phyloP scores from a whole-genome alignment of 2,888 invertebrate genomes.

The Leptothorax acervorum region DNA sequence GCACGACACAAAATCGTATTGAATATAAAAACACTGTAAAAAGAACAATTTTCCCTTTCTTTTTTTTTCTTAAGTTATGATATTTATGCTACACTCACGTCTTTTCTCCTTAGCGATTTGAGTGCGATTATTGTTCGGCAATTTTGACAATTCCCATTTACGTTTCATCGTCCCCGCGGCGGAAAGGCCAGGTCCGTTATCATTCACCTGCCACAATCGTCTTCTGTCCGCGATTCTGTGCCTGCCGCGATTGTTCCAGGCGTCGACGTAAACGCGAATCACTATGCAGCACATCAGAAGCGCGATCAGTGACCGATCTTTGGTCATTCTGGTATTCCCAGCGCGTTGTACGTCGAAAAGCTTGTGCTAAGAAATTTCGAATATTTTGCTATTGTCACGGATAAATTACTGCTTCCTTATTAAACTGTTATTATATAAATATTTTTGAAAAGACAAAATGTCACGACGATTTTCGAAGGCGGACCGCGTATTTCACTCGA shows the following conservation, averaged over 20 bases:
- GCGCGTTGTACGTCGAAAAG: neutral
- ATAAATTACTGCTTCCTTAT: conserved; percentile 3
- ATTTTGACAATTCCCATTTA: conserved; percentile 39
- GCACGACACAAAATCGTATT: neutral
- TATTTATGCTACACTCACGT: conserved; percentile 56
- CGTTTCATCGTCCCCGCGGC: neutral
- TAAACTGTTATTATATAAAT: neutral
- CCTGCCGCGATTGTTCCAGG: conserved; percentile 61
- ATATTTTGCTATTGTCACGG: neutral
- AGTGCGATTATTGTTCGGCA: conserved; percentile 31
- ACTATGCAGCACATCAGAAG: conserved; percentile 46
- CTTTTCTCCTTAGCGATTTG: conserved; percentile 63
- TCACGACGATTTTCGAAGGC: neutral
- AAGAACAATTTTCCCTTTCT: neutral
- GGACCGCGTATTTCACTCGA: neutral
- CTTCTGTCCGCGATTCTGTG: conserved; percentile 47
- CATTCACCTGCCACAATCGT: conserved; percentile 61
- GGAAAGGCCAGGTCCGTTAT: conserved; percentile 19
- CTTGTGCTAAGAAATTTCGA: neutral
- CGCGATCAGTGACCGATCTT: neutral
- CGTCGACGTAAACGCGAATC: conserved; percentile 16
- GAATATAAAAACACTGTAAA: neutral
- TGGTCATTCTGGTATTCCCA: neutral
- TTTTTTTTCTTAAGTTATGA: neutral
- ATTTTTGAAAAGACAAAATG: neutral